Conservation (phyloP, 2,113 vertebrate species). For the Aegotheles bennettii region DNA sequence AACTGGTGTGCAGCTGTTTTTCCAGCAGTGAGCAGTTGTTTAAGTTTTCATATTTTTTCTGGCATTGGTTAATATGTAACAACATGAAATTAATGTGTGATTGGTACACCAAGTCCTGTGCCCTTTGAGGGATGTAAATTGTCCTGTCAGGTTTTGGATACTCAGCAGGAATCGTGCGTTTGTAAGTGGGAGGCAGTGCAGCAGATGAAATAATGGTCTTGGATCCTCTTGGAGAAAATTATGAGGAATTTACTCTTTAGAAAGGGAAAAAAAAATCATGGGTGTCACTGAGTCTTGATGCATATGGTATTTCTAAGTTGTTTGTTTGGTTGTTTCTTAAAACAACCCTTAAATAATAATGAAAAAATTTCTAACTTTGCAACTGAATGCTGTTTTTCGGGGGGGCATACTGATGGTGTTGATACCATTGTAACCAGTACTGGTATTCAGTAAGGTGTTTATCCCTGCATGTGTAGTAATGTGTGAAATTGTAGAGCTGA, state of each 20-base stretch:
- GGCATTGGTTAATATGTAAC: neutral
- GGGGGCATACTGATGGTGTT: neutral
- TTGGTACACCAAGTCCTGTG: neutral
- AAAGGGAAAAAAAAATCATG: fast-evolving
- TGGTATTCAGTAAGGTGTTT: neutral
- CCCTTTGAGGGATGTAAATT: neutral
- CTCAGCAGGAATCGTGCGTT: fast-evolving
- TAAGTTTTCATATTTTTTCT: neutral
- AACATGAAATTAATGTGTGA: neutral
- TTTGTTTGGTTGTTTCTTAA: neutral
- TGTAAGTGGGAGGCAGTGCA: neutral
- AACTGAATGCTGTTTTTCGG: neutral
- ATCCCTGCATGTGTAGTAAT: fast-evolving
- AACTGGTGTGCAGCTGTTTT: neutral
- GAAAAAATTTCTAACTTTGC: neutral
- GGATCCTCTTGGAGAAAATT: neutral
- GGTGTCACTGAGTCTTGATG: neutral
- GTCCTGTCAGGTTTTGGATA: neutral
- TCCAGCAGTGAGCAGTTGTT: neutral
- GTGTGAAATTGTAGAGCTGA: neutral
- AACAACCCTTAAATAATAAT: neutral
- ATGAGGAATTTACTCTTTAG: neutral
- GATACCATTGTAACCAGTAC: neutral
- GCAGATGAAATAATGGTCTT: neutral
- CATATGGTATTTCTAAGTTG: fast-evolving